Evolutionary conservation across 2,113 vertebrate genomes (phyloP), one percentile per base, ranked within the genome.

Genomic region (Hyperopisus bebe): DNA sequence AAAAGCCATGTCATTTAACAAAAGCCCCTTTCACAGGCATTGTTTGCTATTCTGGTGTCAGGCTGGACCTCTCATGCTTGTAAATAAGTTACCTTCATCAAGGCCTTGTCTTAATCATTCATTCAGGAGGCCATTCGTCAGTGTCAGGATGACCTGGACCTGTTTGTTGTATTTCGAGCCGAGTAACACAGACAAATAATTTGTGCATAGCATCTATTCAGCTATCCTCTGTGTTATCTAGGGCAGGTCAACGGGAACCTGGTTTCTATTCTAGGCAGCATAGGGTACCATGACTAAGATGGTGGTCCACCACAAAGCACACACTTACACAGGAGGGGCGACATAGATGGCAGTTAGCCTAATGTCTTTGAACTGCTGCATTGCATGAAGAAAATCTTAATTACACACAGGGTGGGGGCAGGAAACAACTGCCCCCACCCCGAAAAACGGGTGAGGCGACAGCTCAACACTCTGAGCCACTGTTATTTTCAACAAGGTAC

Each of bases 31-130:
- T 80, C 35, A 42, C 35, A 80, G 35, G 35, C 35, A 42, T 80
- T 80, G 35, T 42, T 39, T 80, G 74, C 35, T 19, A 42, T 80
- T 42, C 74, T 17, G 31, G 74, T 7, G 17, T 19, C 74, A 80
- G 2, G 74, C 13, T 15, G 13, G 13, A 80, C 74, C 31, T 42
- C 35, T 77, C 70, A 35, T 19, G 74, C 31, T 80, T 42, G 74
- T 80, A 80, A 80, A 80, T 80, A 80, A 80, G 74, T 80, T 80
- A 80, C 74, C 74, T 80, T 42, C 31, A 42, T 80, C 31, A 80
- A 80, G 74, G 74, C 74, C 74, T 42, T 35, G 0, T 80, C 35
- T 35, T 42, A 80, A 80, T 39, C 74, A 80, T 80, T 80, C 15
- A 42, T 80, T 80, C 35, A 0, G 74, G 35, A 80, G 39, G 74